Evolutionary conservation across 2,797 vertebrate species (phyloP), one percentile per base, ranked within the genome.

Genomic region (Chelidonichthys spinosus): DNA sequence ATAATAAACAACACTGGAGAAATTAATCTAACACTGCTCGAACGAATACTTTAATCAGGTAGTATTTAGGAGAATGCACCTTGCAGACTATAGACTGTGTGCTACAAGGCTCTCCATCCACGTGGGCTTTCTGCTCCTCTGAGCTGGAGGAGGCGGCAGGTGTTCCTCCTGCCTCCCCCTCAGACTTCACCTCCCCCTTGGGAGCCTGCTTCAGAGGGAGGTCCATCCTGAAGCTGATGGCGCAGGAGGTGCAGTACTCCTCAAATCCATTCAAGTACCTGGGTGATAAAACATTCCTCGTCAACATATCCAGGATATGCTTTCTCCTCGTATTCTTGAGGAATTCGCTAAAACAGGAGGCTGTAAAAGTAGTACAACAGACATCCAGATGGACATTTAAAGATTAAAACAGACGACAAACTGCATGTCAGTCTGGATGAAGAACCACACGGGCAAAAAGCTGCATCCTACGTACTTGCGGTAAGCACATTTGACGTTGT

Each of bases 401-500:
- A 61, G 50, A 60, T 32, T 47, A 35, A 49, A 67, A 56, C 10
- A 40, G 39, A 59, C 14, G 36, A 64, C 9, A 55, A 65, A 44
- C 4, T 35, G 32, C 9, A 43, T 35, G n/a, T 52, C 55, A 32
- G 55, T 37, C 25, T 71, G 11, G 11, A 44, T 37, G 54, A 18
- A 63, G 72, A 67, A 63, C 5, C 5, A 62, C 46, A 78, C 11
- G 66, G 58, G 59, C 39, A 71, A 53, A 25, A 66, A 53, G 36
- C 10, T 68, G 40, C 40, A 42, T 69, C 39, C 46, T 59, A 93
- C 95, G 8, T 94, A 96, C 95, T 96, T 96, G 85, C 94, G 94
- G 85, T 96, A 96, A 84, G 95, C 95, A 69, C 95, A 96, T 81
- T 96, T 96, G 87, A 95, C 95, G 46, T 96, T 96, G 93, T 96